Conservation (phyloP, 2,888 invertebrate species). For the Hirtodrosophila duncani region DNA sequence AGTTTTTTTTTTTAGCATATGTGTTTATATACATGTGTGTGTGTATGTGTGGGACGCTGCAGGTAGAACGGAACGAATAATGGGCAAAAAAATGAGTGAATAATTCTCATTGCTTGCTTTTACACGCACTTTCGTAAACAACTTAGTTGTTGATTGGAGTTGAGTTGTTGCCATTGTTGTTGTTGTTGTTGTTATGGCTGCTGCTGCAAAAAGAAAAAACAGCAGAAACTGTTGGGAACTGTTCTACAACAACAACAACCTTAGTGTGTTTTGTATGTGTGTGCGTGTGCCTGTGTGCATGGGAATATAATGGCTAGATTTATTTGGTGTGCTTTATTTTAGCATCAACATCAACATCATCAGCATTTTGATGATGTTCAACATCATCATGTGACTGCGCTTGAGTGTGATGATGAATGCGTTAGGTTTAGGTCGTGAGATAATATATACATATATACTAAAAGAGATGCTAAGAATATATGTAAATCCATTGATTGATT, state of each 20-base stretch:
- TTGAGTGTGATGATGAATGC: conserved; percentile 50
- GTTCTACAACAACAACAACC: conserved; percentile 23
- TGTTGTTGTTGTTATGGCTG: conserved; percentile 31
- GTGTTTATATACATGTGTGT: conserved; percentile 13
- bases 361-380: background rate
- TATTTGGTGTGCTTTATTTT: conserved; percentile 28
- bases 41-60: conserved; percentile 52
- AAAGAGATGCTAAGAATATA: background rate
- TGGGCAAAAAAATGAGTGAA: conserved; percentile 50
- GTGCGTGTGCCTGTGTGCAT: conserved; percentile 1
- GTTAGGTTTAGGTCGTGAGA: conserved; percentile 29
- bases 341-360: conserved; percentile 9
- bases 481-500: conserved; percentile 30
- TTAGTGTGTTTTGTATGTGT: conserved; percentile 3
- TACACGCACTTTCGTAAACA: conserved; percentile 73
- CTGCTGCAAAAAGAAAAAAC: too few relatives aligned
- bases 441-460: background rate
- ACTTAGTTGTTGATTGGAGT: conserved; percentile 46
- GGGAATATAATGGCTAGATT: conserved; percentile 14
- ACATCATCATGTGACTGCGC: conserved; percentile 49
- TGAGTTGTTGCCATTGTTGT: conserved; percentile 7
- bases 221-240: conserved; percentile 60
- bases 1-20: conserved; percentile 42
- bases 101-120: conserved; percentile 56
- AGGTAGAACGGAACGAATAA: conserved; percentile 54